Evolutionary conservation across 2,113 vertebrate species (phyloP).

Genomic region (Steatornis caripensis): DNA sequence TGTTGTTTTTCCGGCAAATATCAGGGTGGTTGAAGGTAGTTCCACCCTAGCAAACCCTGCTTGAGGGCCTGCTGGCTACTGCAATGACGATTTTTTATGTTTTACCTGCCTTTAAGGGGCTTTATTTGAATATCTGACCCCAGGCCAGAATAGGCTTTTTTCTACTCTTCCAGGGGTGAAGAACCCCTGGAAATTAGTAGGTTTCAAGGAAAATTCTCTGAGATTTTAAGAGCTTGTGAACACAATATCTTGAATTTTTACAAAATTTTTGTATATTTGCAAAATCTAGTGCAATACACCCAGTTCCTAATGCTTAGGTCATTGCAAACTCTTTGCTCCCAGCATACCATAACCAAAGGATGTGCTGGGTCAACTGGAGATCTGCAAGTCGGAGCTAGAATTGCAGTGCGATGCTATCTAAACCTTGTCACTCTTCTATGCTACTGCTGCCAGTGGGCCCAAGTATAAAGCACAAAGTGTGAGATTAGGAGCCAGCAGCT

Average conservation of each 20-base stretch:
- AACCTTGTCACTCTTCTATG: background rate
- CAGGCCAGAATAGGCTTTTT: background rate
- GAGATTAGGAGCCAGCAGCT: background rate
- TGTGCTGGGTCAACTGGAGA: background rate
- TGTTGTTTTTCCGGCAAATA: too few species aligned
- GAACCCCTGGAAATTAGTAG: too few species aligned
- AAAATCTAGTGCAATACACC: background rate
- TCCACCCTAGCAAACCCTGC: background rate
- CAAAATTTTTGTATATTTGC: too few species aligned
- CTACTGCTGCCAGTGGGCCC: background rate
- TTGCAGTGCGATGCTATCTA: background rate
- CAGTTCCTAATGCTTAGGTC: background rate
- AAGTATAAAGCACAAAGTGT: background rate
- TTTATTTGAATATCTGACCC: background rate
- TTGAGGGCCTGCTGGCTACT: background rate
- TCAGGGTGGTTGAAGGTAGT: too few species aligned
- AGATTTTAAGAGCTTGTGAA: too few species aligned
- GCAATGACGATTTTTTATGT: background rate
- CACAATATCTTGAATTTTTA: too few species aligned
- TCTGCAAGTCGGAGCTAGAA: background rate
- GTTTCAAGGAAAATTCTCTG: too few species aligned
- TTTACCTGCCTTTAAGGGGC: background rate
- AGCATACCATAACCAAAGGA: background rate
- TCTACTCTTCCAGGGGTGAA: background rate
- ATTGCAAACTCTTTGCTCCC: background rate